Conservation (phyloP, 2,888 invertebrate genomes). For the Branchellion lobata region DNA sequence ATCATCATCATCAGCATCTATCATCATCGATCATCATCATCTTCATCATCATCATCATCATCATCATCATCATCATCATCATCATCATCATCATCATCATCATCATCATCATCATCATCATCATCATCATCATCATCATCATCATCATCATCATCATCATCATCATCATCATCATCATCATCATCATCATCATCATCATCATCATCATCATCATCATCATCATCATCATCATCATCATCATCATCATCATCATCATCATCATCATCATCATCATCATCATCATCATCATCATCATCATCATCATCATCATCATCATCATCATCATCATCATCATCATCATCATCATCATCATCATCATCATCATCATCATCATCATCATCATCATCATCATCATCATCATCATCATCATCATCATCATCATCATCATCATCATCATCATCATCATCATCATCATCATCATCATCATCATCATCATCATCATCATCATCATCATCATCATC, state of each 20-base stretch:
- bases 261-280: slow-evolving; percentile 24
- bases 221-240: slow-evolving; percentile 23
- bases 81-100: slow-evolving; percentile 27
- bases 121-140: slow-evolving; percentile 28
- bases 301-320: slow-evolving; percentile 28
- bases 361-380: slow-evolving; percentile 21
- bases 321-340: slow-evolving; percentile 18
- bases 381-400: slow-evolving; percentile 24
- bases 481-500: slow-evolving; percentile 21
- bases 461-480: slow-evolving; percentile 17
- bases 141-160: slow-evolving; percentile 22
- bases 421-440: slow-evolving; percentile 16
- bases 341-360: slow-evolving; percentile 9
- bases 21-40: background rate
- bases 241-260: slow-evolving; percentile 25
- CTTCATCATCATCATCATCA: background rate
- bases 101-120: slow-evolving; percentile 21
- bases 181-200: slow-evolving; percentile 19
- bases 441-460: slow-evolving; percentile 22
- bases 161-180: slow-evolving; percentile 37
- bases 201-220: slow-evolving; percentile 13
- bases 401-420: slow-evolving; percentile 18
- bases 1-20: too few species aligned
- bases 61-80: slow-evolving; percentile 19
- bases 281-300: slow-evolving; percentile 15